phyloP scores from a whole-genome alignment of 2,797 vertebrate species.

The Podarcis siculus region DNA sequence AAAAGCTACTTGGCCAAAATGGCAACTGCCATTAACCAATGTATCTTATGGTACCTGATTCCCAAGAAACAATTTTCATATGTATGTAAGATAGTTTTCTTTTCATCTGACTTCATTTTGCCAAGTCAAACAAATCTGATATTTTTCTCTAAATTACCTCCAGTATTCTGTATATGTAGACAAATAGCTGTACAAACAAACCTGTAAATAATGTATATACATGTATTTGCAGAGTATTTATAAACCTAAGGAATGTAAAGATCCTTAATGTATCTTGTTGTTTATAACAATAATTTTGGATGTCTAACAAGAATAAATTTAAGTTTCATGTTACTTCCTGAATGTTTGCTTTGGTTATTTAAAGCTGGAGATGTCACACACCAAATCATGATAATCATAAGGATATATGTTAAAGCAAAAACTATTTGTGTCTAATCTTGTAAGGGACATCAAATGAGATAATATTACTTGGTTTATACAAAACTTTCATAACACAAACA shows the following conservation, averaged over 20 bases:
- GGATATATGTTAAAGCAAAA: constrained; percentile 18
- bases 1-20: constrained; percentile 48
- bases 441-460: constrained; percentile 16
- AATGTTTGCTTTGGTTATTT: constrained; percentile 44
- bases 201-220: constrained; percentile 61
- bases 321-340: constrained; percentile 35
- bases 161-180: constrained; percentile 31
- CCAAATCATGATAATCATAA: not conserved
- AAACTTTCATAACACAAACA: constrained; percentile 29
- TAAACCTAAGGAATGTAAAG: constrained; percentile 57
- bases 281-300: constrained; percentile 15
- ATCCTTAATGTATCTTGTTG: constrained; percentile 51
- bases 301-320: constrained; percentile 54
- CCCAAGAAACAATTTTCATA: constrained; percentile 40
- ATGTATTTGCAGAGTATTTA: constrained; percentile 51
- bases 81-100: not conserved
- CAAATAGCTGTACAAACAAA: constrained; percentile 57
- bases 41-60: constrained; percentile 21
- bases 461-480: constrained; percentile 3
- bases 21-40: constrained; percentile 1
- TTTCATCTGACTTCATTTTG: not conserved
- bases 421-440: constrained; percentile 29
- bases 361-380: constrained; percentile 28
- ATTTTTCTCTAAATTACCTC: constrained; percentile 30
- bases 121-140: constrained; percentile 23